Evolutionary conservation across 2,888 invertebrate genomes (phyloP), one percentile per base, ranked within the genome.

Genomic region (Acronicta aceris): DNA sequence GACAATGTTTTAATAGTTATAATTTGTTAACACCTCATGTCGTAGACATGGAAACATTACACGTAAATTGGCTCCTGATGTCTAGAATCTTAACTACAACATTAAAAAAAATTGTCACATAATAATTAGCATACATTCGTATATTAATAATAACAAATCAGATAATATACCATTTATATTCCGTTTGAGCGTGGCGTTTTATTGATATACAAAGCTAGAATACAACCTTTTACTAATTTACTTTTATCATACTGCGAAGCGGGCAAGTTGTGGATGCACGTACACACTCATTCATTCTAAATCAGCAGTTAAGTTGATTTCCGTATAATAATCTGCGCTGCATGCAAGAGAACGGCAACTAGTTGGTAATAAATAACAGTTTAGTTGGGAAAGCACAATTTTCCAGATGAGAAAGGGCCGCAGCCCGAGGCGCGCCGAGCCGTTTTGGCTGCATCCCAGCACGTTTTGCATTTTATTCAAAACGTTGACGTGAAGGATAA

Each of bases 381-480:
- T 76, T 78, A 66, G 69, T 76, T 69, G 66, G 67, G 76, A 76
- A 74, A 64, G 77, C 64, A 66, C 62, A 79, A 79, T 75, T 78
- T 72, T 65, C 71, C 71, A 78, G 64, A 70, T 63, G 78, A 78
- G 81, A 82, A 71, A 48, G 68, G 47, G 63, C 81, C 78, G 74
- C 55, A 71, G 43, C 67, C 65, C 68, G 78, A 68, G 80, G 75
- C 78, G 83, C 74, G 76, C 71, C 74, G 79, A 79, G 78, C 81
- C 80, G 82, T 84, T 88, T 89, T 92, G 92, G 93, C 92, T 93
- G 91, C 93, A 91, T 85, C 92, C 92, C 93, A 93, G 88, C 94
- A 94, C 93, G 94, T 92, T 90, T 90, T 88, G 89, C 92, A 92
- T 93, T 94, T 94, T 92, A 94, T 93, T 94, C 93, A 93, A 92